Conservation (phyloP, 1,140 invertebrate genomes). For the Holotrichia oblita region DNA sequence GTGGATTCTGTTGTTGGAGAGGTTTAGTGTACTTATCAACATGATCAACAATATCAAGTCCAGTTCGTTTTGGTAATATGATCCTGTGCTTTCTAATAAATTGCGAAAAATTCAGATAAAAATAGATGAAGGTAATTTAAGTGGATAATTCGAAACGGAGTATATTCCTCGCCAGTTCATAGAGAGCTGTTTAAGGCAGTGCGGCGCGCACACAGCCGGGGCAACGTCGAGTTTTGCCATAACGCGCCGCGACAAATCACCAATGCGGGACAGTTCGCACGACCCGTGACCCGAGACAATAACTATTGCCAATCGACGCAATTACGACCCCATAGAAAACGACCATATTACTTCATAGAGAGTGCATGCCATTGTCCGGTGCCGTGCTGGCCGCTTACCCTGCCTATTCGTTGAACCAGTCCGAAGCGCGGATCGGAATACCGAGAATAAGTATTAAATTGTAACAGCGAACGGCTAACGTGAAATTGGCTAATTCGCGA, state of each 20-base stretch:
- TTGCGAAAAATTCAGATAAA: too few relatives aligned
- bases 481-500: background rate
- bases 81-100: too few relatives aligned
- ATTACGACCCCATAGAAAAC: conserved; percentile 52
- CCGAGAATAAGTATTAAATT: background rate
- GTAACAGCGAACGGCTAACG: background rate
- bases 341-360: conserved; percentile 49
- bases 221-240: conserved; percentile 24
- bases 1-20: too few relatives aligned
- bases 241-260: conserved; percentile 58
- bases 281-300: conserved; percentile 58
- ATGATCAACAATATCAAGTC: too few relatives aligned
- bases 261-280: conserved; percentile 58
- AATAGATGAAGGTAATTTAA: too few relatives aligned
- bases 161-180: too few relatives aligned
- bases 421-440: background rate
- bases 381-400: background rate
- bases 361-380: conserved; percentile 28
- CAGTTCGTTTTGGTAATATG: too few relatives aligned
- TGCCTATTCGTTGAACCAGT: background rate
- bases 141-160: too few relatives aligned
- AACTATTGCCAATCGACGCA: conserved; percentile 58
- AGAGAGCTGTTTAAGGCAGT: background rate
- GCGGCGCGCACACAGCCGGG: background rate
- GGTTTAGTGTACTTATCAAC: too few relatives aligned